A percentile compares a stretch with the other conserved stretches of the same genome.
phyloP scores from a whole-genome alignment of 2,113 vertebrate genomes.

The Stigmatopora argus region DNA sequence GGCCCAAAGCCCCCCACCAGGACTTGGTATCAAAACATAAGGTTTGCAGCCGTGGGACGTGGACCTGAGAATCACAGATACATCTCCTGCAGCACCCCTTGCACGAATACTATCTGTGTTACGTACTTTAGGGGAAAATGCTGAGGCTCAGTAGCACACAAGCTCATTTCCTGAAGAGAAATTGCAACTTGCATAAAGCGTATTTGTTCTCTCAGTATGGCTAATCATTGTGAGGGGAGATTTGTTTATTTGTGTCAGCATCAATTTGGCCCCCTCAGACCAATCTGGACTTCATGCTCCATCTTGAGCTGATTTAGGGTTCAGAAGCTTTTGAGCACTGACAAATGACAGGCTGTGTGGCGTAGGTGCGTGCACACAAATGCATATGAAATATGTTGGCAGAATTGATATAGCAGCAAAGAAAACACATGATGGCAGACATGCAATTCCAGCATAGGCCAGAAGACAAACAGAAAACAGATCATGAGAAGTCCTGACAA shows the following conservation, averaged over 20 bases:
- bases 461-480: conserved; percentile 45
- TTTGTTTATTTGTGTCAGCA: conserved; percentile 29
- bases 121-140: conserved; percentile 14
- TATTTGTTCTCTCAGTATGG: conserved; percentile 9
- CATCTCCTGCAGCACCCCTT: conserved; percentile 11
- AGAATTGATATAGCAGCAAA: conserved; percentile 26
- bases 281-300: conserved; percentile 53
- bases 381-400: conserved; percentile 19
- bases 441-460: conserved; percentile 47
- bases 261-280: conserved; percentile 36
- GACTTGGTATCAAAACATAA: conserved; percentile 51
- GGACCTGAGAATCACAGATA: conserved; percentile 27
- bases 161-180: conserved; percentile 8
- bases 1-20: conserved; percentile 49
- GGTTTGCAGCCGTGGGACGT: conserved; percentile 40
- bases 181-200: conserved; percentile 1
- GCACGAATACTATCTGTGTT: conserved; percentile 1
- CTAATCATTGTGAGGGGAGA: conserved; percentile 18
- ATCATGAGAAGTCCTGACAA: conserved; percentile 38
- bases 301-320: conserved; percentile 68
- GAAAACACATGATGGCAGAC: conserved; percentile 42
- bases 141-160: conserved; percentile 12
- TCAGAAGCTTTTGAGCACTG: conserved; percentile 60
- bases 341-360: conserved; percentile 56
- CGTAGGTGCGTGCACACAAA: conserved; percentile 15